Evolutionary conservation across 2,888 invertebrate genomes (phyloP).

Genomic region (Spisula solida): DNA sequence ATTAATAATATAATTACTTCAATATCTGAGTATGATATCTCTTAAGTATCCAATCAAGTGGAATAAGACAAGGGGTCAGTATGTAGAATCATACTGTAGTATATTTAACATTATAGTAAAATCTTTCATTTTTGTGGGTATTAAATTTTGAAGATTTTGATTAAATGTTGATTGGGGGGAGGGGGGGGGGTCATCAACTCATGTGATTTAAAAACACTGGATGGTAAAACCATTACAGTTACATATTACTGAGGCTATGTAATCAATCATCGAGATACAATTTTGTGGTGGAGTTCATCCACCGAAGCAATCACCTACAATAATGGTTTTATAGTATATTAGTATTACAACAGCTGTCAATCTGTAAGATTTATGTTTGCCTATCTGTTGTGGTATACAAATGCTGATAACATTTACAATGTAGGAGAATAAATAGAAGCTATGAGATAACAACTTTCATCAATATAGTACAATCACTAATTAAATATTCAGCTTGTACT

Average conservation of each 20-base stretch:
- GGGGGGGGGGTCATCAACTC: too few relatives aligned
- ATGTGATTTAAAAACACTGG: too few relatives aligned
- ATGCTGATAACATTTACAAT: background rate
- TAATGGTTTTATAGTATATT: too few relatives aligned
- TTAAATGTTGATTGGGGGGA: too few relatives aligned
- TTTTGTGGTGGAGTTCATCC: too few relatives aligned
- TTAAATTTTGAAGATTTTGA: too few relatives aligned
- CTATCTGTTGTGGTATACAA: background rate
- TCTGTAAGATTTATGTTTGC: background rate
- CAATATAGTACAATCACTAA: conserved; percentile 5
- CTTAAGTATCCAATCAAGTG: background rate
- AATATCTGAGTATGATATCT: background rate
- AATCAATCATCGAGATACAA: too few relatives aligned
- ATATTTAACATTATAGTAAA: too few relatives aligned
- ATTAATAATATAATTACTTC: background rate
- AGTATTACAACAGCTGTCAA: conserved; percentile 4
- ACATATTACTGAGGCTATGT: too few relatives aligned
- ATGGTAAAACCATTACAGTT: too few relatives aligned
- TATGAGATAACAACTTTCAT: background rate
- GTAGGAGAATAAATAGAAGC: background rate
- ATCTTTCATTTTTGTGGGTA: too few relatives aligned
- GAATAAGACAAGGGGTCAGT: background rate
- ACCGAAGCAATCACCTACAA: too few relatives aligned
- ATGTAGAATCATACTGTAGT: background rate
- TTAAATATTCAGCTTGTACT: background rate